phyloP scores from a whole-genome alignment of 2,113 vertebrate species.

The Lagopus muta region DNA sequence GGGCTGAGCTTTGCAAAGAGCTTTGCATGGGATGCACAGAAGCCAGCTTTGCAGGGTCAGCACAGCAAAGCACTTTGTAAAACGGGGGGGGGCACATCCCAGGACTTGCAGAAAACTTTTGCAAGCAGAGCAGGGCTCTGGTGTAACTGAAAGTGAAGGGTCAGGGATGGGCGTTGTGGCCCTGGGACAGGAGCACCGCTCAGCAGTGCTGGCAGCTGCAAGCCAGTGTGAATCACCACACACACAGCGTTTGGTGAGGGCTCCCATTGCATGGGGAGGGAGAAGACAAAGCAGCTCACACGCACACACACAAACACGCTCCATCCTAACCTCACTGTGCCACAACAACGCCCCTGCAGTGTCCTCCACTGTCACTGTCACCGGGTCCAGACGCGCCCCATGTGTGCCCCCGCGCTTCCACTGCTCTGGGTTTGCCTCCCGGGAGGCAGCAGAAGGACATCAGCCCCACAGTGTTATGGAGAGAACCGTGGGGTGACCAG shows the following conservation, averaged over 20 bases:
- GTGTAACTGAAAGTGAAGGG: background rate
- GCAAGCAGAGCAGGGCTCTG: background rate
- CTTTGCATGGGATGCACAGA: background rate
- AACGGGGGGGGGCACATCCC: accelerated
- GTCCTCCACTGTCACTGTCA: accelerated
- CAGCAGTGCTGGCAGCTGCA: background rate
- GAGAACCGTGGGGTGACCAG: background rate
- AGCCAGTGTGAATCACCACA: constrained; percentile 30
- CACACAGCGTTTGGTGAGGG: background rate
- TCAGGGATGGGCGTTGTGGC: accelerated
- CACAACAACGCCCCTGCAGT: background rate
- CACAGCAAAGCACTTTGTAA: background rate
- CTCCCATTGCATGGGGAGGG: background rate
- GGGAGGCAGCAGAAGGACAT: background rate
- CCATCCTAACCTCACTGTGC: background rate
- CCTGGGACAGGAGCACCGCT: background rate
- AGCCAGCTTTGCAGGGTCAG: accelerated
- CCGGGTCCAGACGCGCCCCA: background rate
- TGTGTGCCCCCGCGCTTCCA: background rate
- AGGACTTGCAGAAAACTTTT: background rate
- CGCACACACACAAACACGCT: background rate
- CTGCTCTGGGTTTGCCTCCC: background rate
- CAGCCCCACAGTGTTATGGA: background rate
- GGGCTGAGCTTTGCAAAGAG: background rate
- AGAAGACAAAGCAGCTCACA: constrained; percentile 4